These are phyloP conservation scores for Neosilurus hyrtlii DNA, from an alignment of 2,797 vertebrate genomes.

Conservation along the genomic window DNA sequence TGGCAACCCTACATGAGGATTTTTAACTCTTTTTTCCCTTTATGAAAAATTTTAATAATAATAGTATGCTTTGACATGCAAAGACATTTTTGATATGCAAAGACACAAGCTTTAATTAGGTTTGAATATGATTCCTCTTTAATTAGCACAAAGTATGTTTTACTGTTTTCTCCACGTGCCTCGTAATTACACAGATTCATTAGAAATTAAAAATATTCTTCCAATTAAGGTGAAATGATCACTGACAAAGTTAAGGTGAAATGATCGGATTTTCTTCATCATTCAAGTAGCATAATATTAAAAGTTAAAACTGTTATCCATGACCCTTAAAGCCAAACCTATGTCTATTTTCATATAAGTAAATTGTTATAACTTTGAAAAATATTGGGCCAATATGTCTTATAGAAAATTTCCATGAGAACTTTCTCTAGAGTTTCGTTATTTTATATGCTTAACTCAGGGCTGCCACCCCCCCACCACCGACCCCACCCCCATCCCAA, in stretches of 20 bases:
- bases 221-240: not conserved
- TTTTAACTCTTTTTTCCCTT: too few species aligned
- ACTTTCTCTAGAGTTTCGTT: not conserved
- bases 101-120: too few species aligned
- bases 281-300: not conserved
- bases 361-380: not conserved
- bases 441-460: conserved; percentile 45
- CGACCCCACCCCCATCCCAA: not conserved
- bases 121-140: too few species aligned
- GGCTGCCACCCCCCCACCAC: not conserved
- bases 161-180: not conserved
- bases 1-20: too few species aligned
- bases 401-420: not conserved
- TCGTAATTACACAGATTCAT: not conserved
- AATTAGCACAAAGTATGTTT: not conserved
- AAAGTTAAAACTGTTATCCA: not conserved
- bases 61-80: too few species aligned
- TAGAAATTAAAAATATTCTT: not conserved
- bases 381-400: not conserved
- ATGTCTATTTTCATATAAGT: too few species aligned
- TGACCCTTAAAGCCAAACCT: not conserved
- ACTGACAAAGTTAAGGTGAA: not conserved
- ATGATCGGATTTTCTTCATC: not conserved
- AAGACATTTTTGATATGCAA: too few species aligned
- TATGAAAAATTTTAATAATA: too few species aligned